Base-by-base conservation (phyloP, 2,113 vertebrate species). In the Zosterops pallidus region DNA sequence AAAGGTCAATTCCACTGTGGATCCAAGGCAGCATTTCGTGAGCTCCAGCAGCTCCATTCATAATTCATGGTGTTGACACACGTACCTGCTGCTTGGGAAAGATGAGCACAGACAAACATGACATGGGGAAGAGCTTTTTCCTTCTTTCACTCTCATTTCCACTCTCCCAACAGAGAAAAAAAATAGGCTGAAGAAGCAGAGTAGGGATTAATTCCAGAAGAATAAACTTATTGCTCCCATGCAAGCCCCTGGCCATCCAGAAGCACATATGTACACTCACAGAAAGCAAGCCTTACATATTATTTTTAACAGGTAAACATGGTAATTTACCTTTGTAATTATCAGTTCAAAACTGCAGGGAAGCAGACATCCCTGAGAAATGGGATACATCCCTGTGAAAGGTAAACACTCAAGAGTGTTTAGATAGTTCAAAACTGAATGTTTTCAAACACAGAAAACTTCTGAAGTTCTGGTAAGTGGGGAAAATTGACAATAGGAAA, bases 41-140 rank as follows among this genome's bases (percentile, higher is more conserved):
- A 47, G 88, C 49, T 23, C 55, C 83, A 63, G 62, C 71, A 46
- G 50, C 28, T 18, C 14, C 57, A 96, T 88, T 62, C 83, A 76
- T 86, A 91, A 92, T 83, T 92, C 63, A 86, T 24, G 22, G 9
- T 44, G 5, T 19, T 68, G 24, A 64, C 77, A 89, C 35, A 31
- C 57, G 63, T 75, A 47, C 87, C 71, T 89, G 86, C 92, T 94
- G 92, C 86, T 82, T 29, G 29, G 63, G 76, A 83, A 96, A 83
- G 75, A 78, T 21, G 62, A 78, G 75, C 9, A 2, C 31, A 84
- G 44, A 37, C 41, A 79, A 24, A 56, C 21, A n/a, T 0, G 22
- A 46, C 28, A 33, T 0, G 8, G 29, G 41, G 9, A 84, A 84
- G 39, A 59, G 41, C 16, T 52, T 50, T 35, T 63, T 42, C n/a